phyloP scores from a whole-genome alignment of 2,888 invertebrate species.

The Scaptomyza caliginosa region DNA sequence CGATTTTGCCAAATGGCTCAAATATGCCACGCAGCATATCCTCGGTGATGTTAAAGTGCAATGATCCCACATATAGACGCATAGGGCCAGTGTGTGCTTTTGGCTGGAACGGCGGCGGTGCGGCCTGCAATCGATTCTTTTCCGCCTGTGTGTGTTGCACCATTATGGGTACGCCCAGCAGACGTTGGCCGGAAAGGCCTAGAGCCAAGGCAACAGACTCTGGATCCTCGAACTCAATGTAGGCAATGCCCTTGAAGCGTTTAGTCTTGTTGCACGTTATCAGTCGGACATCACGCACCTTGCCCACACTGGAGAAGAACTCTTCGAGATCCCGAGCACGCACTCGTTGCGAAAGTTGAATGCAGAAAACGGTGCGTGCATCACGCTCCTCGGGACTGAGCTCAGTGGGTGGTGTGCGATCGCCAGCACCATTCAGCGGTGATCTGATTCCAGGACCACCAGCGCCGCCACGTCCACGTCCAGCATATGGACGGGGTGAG shows the following conservation, averaged over 20 bases:
- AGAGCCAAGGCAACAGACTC: slow-evolving; percentile 98
- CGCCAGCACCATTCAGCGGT: slow-evolving; percentile 85
- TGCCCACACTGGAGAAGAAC: slow-evolving; percentile 99
- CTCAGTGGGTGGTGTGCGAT: slow-evolving; percentile 88
- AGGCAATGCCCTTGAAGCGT: slow-evolving; percentile 99
- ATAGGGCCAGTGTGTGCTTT: slow-evolving; percentile 97
- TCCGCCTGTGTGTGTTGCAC: slow-evolving; percentile 99
- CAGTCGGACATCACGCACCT: slow-evolving; percentile 98
- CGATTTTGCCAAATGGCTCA: slow-evolving; percentile 99
- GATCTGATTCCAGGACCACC: slow-evolving; percentile 65
- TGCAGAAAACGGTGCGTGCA: slow-evolving; percentile 99
- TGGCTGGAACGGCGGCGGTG: slow-evolving; percentile 92
- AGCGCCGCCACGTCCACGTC: slow-evolving; percentile 77
- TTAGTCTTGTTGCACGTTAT: slow-evolving; percentile 99
- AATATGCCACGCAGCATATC: slow-evolving; percentile 99
- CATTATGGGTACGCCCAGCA: slow-evolving; percentile 97
- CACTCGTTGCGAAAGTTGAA: slow-evolving; percentile 98
- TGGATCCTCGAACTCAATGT: slow-evolving; percentile 99
- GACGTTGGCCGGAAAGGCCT: slow-evolving; percentile 96
- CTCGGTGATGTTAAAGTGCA: slow-evolving; percentile 99
- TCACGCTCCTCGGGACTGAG: slow-evolving; percentile 98
- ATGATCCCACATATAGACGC: slow-evolving; percentile 97
- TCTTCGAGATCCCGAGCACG: slow-evolving; percentile 97
- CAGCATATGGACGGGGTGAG: slow-evolving; percentile 83
- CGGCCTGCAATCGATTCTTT: slow-evolving; percentile 95